Evolutionary conservation across 2,888 invertebrate species (phyloP), one percentile per base, ranked within the genome.

Genomic region (Callimorpha dominula): DNA sequence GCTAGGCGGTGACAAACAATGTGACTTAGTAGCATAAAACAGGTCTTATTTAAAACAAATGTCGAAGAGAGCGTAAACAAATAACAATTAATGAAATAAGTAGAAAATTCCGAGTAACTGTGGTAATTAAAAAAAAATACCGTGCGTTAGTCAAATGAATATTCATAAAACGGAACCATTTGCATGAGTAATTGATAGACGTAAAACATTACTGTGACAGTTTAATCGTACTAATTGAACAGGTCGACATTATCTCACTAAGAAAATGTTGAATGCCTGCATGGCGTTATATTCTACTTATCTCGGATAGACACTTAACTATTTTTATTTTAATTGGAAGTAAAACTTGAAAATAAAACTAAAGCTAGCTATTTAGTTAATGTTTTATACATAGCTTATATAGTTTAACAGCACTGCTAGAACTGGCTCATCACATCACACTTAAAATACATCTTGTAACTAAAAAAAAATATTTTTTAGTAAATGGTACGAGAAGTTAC

Each of bases 121-220:
- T 65, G 68, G 78, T 74, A 72, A 74, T 83, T 76, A 79, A 78
- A 81, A 70, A 74, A 77, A 67, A 46, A 71, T 69, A 86, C 78
- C 81, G 78, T 74, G 86, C 82, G 84, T 82, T 81, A 86, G 84
- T 79, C 77, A 78, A 82, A 88, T 93, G 88, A 92, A 94, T 93
- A 94, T 93, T 92, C 89, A 94, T 92, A 86, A 84, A 86, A 80
- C 82, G 78, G 86, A 84, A 85, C 81, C 85, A 93, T 93, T 93
- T 91, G 90, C 93, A 93, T 93, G 88, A 89, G 89, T 91, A 93
- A 94, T 92, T 91, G 91, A 91, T 91, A 90, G 88, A 90, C 91
- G 88, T 89, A 88, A 91, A 93, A 90, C 89, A 88, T 88, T 85
- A 87, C 87, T 81, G 88, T 86, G 91, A 90, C 91, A 89, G 89